These are phyloP conservation scores for Ophion obscuratus DNA, from an alignment of 2,888 invertebrate species.

Conservation along the genomic window DNA sequence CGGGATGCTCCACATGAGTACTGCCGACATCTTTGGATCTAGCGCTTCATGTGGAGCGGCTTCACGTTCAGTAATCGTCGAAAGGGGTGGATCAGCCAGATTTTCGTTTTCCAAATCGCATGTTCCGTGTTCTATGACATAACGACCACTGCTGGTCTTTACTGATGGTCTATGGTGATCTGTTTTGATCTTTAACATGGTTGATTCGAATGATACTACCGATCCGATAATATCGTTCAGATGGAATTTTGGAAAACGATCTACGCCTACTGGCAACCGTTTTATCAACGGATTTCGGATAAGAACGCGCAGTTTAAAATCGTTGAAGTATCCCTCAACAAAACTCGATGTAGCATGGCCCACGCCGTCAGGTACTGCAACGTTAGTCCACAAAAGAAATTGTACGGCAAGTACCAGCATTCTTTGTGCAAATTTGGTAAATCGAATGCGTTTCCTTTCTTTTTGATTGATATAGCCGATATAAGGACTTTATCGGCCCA, in stretches of 20 bases:
- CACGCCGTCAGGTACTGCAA: background rate
- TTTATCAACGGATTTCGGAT: slow-evolving; percentile 12
- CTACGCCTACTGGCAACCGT: slow-evolving; percentile 8
- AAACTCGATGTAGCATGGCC: slow-evolving; percentile 11
- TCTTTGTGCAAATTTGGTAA: slow-evolving; percentile 4
- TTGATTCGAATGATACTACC: background rate
- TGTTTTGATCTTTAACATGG: background rate
- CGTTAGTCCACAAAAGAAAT: slow-evolving; percentile 33
- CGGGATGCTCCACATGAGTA: background rate
- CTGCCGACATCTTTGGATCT: background rate
- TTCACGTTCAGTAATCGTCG: background rate
- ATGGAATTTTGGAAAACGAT: slow-evolving; percentile 7
- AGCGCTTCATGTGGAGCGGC: background rate
- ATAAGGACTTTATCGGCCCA: background rate
- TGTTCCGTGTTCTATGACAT: background rate
- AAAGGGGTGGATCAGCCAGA: background rate
- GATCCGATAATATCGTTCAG: background rate
- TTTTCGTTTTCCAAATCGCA: background rate
- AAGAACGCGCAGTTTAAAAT: slow-evolving; percentile 18
- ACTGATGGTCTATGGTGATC: background rate
- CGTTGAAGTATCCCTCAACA: slow-evolving; percentile 37
- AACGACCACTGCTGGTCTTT: background rate
- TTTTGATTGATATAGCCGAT: background rate
- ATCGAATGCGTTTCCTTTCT: slow-evolving; percentile 22
- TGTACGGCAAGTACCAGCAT: slow-evolving; percentile 3